phyloP scores from a whole-genome alignment of 1,140 invertebrate species.

The Drosophila repletoides region DNA sequence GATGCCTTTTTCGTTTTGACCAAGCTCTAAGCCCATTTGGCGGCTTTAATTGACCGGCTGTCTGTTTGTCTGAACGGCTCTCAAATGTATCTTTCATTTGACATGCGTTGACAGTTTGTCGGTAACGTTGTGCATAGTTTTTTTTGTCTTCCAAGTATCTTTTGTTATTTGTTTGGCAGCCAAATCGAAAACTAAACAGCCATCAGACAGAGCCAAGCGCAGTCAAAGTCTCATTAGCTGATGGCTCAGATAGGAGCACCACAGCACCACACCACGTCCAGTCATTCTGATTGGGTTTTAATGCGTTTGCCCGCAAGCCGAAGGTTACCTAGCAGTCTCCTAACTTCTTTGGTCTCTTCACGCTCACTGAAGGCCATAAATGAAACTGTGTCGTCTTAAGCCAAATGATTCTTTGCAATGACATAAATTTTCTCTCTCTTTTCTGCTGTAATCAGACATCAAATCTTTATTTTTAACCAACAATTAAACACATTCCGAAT shows the following conservation, averaged over 20 bases:
- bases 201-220: slow-evolving; percentile 33
- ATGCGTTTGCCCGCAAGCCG: slow-evolving; percentile 60
- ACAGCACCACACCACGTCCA: slow-evolving; percentile 4
- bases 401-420: slow-evolving; percentile 59
- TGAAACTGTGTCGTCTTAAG: slow-evolving; percentile 50
- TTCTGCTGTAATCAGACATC: slow-evolving; percentile 37
- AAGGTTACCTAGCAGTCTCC: slow-evolving; percentile 57
- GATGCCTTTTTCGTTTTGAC: slow-evolving; percentile 3
- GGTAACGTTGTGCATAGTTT: slow-evolving; percentile 11
- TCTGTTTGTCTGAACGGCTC: slow-evolving; percentile 30
- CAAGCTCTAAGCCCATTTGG: slow-evolving; percentile 26
- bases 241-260: slow-evolving; percentile 65
- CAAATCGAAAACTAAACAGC: slow-evolving; percentile 75
- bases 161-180: slow-evolving; percentile 42
- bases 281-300: slow-evolving; percentile 72
- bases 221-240: slow-evolving; percentile 79
- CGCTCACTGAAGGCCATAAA: slow-evolving; percentile 19
- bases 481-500: no score
- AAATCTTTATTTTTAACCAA: no score
- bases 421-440: slow-evolving; percentile 60
- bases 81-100: slow-evolving; percentile 65
- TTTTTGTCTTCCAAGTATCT: slow-evolving; percentile 28
- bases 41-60: slow-evolving; percentile 69
- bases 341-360: background rate
- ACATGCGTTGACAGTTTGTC: slow-evolving; percentile 72